Evolutionary conservation across 2,113 vertebrate genomes (phyloP), one percentile per base, ranked within the genome.

Genomic region (Acanthochromis polyacanthus): DNA sequence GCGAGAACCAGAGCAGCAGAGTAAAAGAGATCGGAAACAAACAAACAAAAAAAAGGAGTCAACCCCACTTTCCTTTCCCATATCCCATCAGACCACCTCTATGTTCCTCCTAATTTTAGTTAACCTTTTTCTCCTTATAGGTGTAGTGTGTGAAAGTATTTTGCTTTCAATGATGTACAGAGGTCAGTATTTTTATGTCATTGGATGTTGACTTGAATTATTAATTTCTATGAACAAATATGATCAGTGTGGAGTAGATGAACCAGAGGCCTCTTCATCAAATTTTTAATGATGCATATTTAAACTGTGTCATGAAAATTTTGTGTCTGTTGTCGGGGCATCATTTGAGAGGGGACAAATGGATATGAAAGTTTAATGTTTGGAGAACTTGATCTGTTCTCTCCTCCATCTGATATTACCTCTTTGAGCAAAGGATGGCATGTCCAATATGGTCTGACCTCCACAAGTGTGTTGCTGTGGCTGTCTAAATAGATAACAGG

Each of bases 341-440:
- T 87, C 82, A 78, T 71, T 78, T 69, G 80, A 91, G 80, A 76
- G 68, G 61, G 68, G 61, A 75, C 75, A 65, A 72, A 79, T 58
- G 43, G 80, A 57, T 61, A 89, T 95, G 51, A 93, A 94, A 94
- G 83, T 93, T 94, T 93, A 91, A 94, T 92, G 91, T 53, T 19
- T 12, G 51, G 55, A 73, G 73, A 94, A 92, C 75, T 63, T 19
- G 84, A 93, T 83, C 87, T 56, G 65, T 67, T 68, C 50, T 56
- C 71, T 68, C 80, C 20, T 72, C 55, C 66, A 1, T 68, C 32
- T 20, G 70, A 86, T 83, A 71, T 88, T 73, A 76, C 57, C 78
- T 71, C 53, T 73, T 45, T 1, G 22, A 71, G 72, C 70, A 76
- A 61, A 75, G 20, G 43, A 36, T 15, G 40, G 11, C 10, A 43